Conservation (phyloP, 2,888 invertebrate genomes). For the Tyria jacobaeae region DNA sequence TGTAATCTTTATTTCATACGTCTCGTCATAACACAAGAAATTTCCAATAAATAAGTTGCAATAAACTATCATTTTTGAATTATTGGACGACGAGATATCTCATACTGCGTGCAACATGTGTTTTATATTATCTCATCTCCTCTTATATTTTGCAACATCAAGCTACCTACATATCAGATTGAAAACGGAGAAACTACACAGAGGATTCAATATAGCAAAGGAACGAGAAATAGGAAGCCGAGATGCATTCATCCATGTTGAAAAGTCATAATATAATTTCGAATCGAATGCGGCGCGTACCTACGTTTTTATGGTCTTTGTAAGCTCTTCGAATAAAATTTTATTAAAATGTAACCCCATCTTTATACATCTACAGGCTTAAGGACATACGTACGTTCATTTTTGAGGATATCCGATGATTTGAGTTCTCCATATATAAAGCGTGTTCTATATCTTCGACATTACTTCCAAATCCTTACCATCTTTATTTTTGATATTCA, state of each 20-base stretch:
- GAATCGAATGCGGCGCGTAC: conserved; percentile 74
- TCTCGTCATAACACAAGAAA: conserved; percentile 55
- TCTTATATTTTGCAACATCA: conserved; percentile 71
- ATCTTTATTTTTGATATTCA: conserved; percentile 39
- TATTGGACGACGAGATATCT: conserved; percentile 70
- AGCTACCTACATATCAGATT: conserved; percentile 70
- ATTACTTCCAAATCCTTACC: conserved; percentile 43
- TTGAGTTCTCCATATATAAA: conserved; percentile 41
- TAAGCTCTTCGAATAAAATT: conserved; percentile 67
- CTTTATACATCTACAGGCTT: conserved; percentile 53
- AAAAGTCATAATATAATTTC: conserved; percentile 81
- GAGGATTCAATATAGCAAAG: conserved; percentile 77
- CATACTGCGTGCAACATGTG: conserved; percentile 77
- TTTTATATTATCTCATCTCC: conserved; percentile 76
- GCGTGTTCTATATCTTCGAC: conserved; percentile 41
- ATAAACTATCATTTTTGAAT: conserved; percentile 79
- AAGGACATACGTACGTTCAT: conserved; percentile 51
- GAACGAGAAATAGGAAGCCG: conserved; percentile 71
- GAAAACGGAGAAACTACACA: conserved; percentile 75
- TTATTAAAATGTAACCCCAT: conserved; percentile 64
- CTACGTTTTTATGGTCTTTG: conserved; percentile 70
- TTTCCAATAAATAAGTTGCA: conserved; percentile 65
- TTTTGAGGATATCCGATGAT: conserved; percentile 49
- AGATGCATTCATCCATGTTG: conserved; percentile 79
- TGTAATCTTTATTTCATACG: conserved; percentile 43